Evolutionary conservation across 2,888 invertebrate genomes (phyloP), one percentile per base, ranked within the genome.

Genomic region (Ormyrus pomaceus): DNA sequence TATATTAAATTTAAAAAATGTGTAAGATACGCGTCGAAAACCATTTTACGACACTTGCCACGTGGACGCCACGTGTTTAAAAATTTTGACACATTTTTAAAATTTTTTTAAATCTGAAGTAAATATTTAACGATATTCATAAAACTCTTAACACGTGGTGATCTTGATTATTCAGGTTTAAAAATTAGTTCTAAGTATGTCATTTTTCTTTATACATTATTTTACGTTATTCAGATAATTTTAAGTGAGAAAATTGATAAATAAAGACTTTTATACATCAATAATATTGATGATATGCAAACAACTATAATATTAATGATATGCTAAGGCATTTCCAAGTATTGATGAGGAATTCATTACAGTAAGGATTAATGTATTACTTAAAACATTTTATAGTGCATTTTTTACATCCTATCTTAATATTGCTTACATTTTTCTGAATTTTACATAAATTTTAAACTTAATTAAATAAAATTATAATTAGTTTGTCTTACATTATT

Each of bases 61-160:
- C 77, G 71, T 77, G 70, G 71, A 64, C 51, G 65, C 77, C 77
- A 77, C 77, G 77, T 77, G 65, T 71, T 71, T 55, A 6, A 11
- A 64, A n/a, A 34, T 34, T 34, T 34, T 11, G 11, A 6, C 46
- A 13, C 11, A 55, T 56, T 74, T 13, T 55, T 64, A 61, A 62
- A 66, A 46, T 77, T 71, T 65, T 34, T 6, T 10, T 19, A 13
- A 45, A 45, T 10, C 13, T 50, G 34, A 59, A 10, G 8, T 68
- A 66, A 50, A n/a, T 64, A 19, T 8, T 53, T 68, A 34, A 4
- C 4, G 7, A 6, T 51, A 11, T 5, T 50, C 3, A 70, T 19
- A 19, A 19, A 19, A 8, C 34, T 8, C 34, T 59, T 59, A 7
- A 59, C 19, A 34, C 4, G 6, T n/a, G 10, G 6, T 1, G 3